Base-by-base conservation (phyloP, 1,140 invertebrate species). In the Euwallacea similis region DNA sequence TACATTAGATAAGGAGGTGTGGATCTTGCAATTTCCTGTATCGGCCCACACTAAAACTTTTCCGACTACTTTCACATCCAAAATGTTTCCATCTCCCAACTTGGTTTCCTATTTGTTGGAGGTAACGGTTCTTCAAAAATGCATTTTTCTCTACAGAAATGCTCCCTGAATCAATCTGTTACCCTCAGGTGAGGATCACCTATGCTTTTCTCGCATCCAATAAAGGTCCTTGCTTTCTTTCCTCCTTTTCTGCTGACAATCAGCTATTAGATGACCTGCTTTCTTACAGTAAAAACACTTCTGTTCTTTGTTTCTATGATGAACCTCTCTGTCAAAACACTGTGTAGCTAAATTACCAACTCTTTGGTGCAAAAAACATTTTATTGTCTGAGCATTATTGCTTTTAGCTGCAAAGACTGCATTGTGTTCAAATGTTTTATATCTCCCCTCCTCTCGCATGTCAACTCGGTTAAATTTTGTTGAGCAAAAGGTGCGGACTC, bases 251-350 rank as follows among this genome's bases (percentile, higher is more conserved):
- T 56, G 55, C 55, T 6, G 55, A 56, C 55, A 13, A 16, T 56
- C 9, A 16, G 2, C 55, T 15, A 56, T 56, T 10, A 56, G 8
- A 2, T 56, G 55, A 9, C 55, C 9, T 56, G 55, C 10, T 15
- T 56, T 56, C 21, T 56, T 56, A 16, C 55, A 56, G 9, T 56
- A 56, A 56, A 56, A 56, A 56, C 55, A 56, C 55, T 15, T 56
- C 46, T 33, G 21, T 33, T 33, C 4, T 33, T 1, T 33, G 21
- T 33, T 33, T 33, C 21, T 33, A 33, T 33, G 21, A 33, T 33
- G 21, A 33, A 33, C 21, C 21, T 33, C 21, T 33, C 1, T 33
- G 21, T 33, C 21, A 33, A 33, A 33, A 33, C 21, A 33, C 21
- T 33, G 21, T 33, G 21, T 33, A 33, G 21, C 21, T 33, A 33